These are phyloP conservation scores for Seriola quinqueradiata DNA, from an alignment of 2,113 vertebrate genomes.

Conservation along the genomic window DNA sequence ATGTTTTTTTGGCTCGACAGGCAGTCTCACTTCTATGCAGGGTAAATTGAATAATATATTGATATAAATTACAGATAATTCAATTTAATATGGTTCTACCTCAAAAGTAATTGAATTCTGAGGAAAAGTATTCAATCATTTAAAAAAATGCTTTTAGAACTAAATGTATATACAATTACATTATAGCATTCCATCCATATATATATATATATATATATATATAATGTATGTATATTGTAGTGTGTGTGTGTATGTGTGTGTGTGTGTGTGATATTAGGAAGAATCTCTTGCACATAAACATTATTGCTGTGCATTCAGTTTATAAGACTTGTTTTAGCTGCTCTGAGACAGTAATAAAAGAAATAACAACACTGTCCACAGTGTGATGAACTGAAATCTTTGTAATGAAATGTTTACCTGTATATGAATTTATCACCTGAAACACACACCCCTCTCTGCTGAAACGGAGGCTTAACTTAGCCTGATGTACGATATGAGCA, in stretches of 20 bases:
- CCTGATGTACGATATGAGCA: no score
- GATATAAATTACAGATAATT: conserved; percentile 16
- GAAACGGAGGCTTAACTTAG: background rate
- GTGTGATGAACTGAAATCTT: background rate
- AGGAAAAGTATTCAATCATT: background rate
- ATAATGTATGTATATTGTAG: no score
- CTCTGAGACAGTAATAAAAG: background rate
- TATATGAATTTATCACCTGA: background rate
- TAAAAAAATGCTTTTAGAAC: background rate
- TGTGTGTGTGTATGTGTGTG: no score
- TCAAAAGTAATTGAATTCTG: conserved; percentile 6
- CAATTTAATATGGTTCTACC: background rate
- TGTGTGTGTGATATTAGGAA: no score
- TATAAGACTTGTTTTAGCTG: background rate
- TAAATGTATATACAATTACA: conserved; percentile 1
- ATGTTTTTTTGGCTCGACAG: background rate
- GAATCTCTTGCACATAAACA: conserved; percentile 6
- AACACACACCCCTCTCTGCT: background rate
- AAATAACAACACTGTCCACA: background rate
- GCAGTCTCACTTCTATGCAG: background rate
- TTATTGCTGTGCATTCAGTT: background rate
- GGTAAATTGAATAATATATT: conserved; percentile 6
- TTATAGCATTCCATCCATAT: background rate
- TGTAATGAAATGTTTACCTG: background rate
- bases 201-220: background rate